These are phyloP conservation scores for Brotula barbata DNA, from an alignment of 2,797 vertebrate species.

Conservation along the genomic window DNA sequence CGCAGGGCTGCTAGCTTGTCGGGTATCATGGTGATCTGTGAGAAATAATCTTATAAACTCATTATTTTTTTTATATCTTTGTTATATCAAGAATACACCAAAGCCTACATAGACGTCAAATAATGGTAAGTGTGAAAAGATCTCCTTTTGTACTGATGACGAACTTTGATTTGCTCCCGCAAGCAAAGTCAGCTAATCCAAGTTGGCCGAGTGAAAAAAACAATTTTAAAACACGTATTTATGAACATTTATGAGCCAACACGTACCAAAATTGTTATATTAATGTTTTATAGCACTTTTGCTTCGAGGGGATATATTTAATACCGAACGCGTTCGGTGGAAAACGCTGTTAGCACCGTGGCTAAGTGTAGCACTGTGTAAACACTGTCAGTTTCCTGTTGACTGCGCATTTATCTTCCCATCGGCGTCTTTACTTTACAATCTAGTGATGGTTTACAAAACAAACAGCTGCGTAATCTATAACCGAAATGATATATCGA, in stretches of 20 bases:
- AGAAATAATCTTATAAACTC: background rate
- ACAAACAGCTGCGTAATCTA: too few species aligned
- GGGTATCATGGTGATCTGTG: too few species aligned
- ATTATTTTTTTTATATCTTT: background rate
- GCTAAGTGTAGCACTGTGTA: too few species aligned
- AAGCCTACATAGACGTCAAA: background rate
- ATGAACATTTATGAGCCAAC: background rate
- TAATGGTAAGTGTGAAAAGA: slow-evolving; percentile 40
- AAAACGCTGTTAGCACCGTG: too few species aligned
- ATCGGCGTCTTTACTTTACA: too few species aligned
- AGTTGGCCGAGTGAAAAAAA: background rate
- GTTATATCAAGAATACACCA: background rate
- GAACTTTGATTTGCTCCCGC: background rate
- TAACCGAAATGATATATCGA: too few species aligned
- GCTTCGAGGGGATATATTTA: too few species aligned
- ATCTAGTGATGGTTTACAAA: too few species aligned
- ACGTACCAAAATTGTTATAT: background rate
- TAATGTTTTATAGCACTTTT: background rate
- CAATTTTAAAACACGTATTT: background rate
- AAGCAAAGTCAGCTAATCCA: background rate
- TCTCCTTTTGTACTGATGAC: background rate
- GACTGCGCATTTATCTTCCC: too few species aligned
- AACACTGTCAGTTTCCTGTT: too few species aligned
- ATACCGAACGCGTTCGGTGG: too few species aligned
- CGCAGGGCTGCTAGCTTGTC: background rate